Evolutionary conservation across 2,888 invertebrate species (phyloP).

Genomic region (Chironomus tentans): DNA sequence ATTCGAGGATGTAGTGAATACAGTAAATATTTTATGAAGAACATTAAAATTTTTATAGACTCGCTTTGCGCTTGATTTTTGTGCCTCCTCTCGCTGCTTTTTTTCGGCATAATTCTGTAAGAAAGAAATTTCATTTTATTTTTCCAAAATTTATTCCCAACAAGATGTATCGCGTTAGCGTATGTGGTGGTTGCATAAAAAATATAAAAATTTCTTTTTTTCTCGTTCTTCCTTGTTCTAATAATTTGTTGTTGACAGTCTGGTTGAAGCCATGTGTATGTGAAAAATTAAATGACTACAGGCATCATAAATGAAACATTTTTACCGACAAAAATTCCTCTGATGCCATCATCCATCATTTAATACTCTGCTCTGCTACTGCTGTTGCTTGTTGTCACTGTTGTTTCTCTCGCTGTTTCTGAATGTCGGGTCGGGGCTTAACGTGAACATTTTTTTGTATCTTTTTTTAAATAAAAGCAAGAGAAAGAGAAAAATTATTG

Average conservation of each 20-base stretch:
- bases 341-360: not conserved
- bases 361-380: not conserved
- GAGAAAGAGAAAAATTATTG: no score
- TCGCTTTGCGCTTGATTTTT: not conserved
- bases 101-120: not conserved
- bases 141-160: no score
- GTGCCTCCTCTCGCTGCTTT: not conserved
- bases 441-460: not conserved
- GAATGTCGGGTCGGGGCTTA: not conserved
- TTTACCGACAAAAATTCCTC: not conserved
- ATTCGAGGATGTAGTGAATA: not conserved
- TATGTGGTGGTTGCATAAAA: no score
- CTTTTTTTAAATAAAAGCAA: no score
- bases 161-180: no score
- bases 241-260: slow-evolving; percentile 13
- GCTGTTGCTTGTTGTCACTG: not conserved
- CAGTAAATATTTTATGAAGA: slow-evolving; percentile 20
- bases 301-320: not conserved
- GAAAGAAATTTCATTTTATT: no score
- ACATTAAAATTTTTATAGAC: slow-evolving; percentile 14
- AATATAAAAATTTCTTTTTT: not conserved
- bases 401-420: not conserved
- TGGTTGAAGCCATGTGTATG: not conserved
- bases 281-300: slow-evolving; percentile 13
- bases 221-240: not conserved